Conservation (phyloP, 2,113 vertebrate genomes). For the Piaya cayana region DNA sequence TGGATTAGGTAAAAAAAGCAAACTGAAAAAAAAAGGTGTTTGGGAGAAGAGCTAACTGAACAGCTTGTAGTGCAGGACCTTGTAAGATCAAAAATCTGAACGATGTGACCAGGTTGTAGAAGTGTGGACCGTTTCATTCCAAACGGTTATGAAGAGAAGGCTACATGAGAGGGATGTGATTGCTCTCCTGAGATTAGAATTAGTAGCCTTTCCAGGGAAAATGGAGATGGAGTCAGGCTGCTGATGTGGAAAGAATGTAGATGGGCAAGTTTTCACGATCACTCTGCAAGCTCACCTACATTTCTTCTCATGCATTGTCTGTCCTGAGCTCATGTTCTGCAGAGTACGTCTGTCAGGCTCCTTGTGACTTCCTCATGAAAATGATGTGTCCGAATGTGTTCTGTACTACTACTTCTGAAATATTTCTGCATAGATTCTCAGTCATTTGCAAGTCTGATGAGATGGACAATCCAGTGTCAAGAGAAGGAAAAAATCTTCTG, state of each 20-base stretch:
- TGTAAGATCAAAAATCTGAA: neutral
- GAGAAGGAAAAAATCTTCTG: neutral
- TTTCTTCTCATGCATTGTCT: neutral
- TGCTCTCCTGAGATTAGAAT: neutral
- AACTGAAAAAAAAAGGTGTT: neutral
- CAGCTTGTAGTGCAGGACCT: neutral
- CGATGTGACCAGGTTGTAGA: too few relatives aligned
- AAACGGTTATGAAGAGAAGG: neutral
- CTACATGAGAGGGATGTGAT: neutral
- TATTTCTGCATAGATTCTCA: neutral
- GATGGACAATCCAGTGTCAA: neutral
- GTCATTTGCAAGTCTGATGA: neutral
- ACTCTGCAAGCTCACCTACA: neutral
- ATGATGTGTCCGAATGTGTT: neutral
- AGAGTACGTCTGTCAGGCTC: neutral
- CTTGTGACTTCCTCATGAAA: neutral
- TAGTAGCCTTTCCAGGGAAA: neutral
- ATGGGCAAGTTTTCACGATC: neutral
- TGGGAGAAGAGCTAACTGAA: neutral
- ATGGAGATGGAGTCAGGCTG: neutral
- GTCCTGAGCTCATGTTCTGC: neutral
- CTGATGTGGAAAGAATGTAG: neutral
- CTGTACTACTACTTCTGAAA: neutral
- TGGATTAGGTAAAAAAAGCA: neutral
- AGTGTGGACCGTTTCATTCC: neutral